These are phyloP conservation scores for Seriola quinqueradiata DNA, from an alignment of 2,113 vertebrate genomes.

Conservation along the genomic window DNA sequence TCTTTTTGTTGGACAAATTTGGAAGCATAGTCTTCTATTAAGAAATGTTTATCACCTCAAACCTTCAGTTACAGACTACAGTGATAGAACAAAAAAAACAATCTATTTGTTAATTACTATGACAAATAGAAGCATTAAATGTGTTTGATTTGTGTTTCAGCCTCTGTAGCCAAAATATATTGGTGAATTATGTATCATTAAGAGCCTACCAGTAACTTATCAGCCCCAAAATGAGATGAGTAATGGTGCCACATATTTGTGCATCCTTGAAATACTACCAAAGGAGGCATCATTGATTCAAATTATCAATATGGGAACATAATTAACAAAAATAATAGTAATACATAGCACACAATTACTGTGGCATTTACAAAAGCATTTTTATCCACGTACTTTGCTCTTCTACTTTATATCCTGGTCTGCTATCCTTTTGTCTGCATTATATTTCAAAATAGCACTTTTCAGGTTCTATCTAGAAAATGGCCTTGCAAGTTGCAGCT, in stretches of 20 bases:
- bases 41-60: neutral
- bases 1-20: neutral
- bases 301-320: neutral
- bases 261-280: neutral
- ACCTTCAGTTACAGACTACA: neutral
- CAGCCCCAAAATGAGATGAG: neutral
- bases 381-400: neutral
- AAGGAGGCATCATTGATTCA: neutral
- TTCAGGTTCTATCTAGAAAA: constrained; percentile 2
- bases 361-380: neutral
- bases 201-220: neutral
- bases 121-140: neutral
- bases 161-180: neutral
- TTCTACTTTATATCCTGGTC: neutral
- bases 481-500: constrained; percentile 25
- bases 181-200: neutral
- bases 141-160: neutral
- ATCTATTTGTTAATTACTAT: neutral
- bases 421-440: neutral
- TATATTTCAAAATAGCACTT: constrained; percentile 1
- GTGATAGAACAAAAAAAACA: neutral
- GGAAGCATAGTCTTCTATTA: neutral
- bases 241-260: neutral
- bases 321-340: neutral
- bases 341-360: neutral